Percentiles rank a stretch among this genome's conserved stretches.
These are phyloP conservation scores for Corythoichthys intestinalis DNA, from an alignment of 2,113 vertebrate genomes.

Conservation along the genomic window DNA sequence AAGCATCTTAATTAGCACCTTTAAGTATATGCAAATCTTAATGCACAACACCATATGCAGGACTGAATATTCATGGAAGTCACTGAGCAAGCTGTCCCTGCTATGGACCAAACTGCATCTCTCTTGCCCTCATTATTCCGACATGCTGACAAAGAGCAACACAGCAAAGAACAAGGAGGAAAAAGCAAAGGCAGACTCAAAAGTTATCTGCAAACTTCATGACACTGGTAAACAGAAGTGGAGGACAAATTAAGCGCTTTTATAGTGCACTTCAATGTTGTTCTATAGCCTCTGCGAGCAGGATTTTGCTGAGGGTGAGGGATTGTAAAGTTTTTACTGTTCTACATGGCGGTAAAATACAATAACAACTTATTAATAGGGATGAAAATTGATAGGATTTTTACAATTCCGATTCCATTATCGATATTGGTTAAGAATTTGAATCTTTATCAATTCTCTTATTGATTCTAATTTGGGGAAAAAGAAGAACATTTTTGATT, in stretches of 20 bases:
- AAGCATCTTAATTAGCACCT: slow-evolving; percentile 59
- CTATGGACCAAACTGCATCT: slow-evolving; percentile 34
- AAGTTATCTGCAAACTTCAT: slow-evolving; percentile 52
- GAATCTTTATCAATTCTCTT: too few species aligned
- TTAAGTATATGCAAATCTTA: slow-evolving; percentile 51
- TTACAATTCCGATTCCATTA: too few species aligned
- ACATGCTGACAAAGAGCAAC: slow-evolving; percentile 61
- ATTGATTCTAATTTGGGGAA: too few species aligned
- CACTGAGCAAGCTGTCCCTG: slow-evolving; percentile 37
- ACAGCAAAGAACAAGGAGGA: slow-evolving; percentile 53
- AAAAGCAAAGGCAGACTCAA: slow-evolving; percentile 58
- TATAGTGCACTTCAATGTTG: not conserved
- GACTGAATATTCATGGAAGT: slow-evolving; percentile 66
- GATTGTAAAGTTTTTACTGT: not conserved
- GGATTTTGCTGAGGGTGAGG: not conserved
- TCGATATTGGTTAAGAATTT: too few species aligned
- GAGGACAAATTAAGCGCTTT: slow-evolving; percentile 1
- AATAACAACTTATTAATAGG: not conserved
- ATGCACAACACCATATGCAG: slow-evolving; percentile 58
- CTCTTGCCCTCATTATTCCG: slow-evolving; percentile 66
- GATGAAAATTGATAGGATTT: too few species aligned
- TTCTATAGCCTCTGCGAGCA: not conserved
- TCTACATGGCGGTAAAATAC: not conserved
- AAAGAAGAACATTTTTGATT: too few species aligned
- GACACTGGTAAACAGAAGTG: slow-evolving; percentile 12